Conservation (phyloP, 2,888 invertebrate species). For the Noctuana brunneofusca region DNA sequence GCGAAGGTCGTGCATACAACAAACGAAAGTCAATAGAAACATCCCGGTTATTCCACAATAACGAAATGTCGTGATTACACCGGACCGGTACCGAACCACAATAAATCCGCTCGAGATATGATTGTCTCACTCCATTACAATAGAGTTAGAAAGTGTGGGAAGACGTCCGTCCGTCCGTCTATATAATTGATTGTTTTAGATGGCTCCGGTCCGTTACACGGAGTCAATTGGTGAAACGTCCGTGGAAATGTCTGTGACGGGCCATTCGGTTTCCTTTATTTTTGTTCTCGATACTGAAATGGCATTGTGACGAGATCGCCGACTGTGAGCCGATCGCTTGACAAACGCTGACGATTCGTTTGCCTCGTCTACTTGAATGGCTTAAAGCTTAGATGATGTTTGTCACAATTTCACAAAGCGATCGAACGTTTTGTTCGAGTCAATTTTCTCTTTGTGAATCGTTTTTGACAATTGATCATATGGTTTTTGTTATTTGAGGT, state of each 20-base stretch:
- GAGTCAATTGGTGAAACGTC: slow-evolving; percentile 49
- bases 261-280: slow-evolving; percentile 41
- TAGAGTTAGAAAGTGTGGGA: slow-evolving; percentile 80
- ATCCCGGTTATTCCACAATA: slow-evolving; percentile 47
- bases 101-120: slow-evolving; percentile 52
- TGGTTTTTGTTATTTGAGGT: background rate
- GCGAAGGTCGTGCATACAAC: slow-evolving; percentile 39
- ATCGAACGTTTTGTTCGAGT: slow-evolving; percentile 1
- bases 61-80: slow-evolving; percentile 54
- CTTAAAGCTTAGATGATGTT: slow-evolving; percentile 35
- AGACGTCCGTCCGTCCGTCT: slow-evolving; percentile 55
- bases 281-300: slow-evolving; percentile 43
- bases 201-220: slow-evolving; percentile 43
- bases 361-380: slow-evolving; percentile 38
- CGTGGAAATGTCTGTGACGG: slow-evolving; percentile 45
- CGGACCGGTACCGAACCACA: slow-evolving; percentile 39
- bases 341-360: slow-evolving; percentile 36
- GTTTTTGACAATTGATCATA: background rate
- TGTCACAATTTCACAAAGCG: slow-evolving; percentile 19
- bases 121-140: slow-evolving; percentile 72
- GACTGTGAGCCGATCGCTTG: slow-evolving; percentile 36
- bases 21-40: slow-evolving; percentile 47
- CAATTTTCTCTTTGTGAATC: slow-evolving; percentile 12
- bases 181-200: slow-evolving; percentile 69
- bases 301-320: slow-evolving; percentile 39